These are phyloP conservation scores for Sparidentex hasta DNA, from an alignment of 2,797 vertebrate species.

Conservation along the genomic window DNA sequence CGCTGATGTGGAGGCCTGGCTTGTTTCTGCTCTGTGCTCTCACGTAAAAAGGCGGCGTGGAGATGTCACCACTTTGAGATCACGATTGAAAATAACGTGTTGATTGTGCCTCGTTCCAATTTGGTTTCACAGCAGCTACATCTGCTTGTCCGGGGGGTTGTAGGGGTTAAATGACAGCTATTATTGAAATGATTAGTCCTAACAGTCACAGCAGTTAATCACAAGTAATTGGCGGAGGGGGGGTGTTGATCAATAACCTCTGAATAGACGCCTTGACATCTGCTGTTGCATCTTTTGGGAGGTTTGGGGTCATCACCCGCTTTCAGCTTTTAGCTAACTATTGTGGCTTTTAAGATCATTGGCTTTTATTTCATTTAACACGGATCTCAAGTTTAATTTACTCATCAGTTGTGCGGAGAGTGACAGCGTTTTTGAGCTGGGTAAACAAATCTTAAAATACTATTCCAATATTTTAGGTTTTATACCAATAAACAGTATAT, in stretches of 20 bases:
- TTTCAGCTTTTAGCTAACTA: conserved; percentile 49
- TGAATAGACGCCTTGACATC: conserved; percentile 74
- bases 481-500: no score
- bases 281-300: conserved; percentile 63
- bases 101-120: conserved; percentile 26
- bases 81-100: conserved; percentile 10
- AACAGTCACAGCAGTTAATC: conserved; percentile 67
- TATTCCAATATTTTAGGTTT: no score
- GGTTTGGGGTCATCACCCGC: conserved; percentile 51
- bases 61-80: conserved; percentile 17
- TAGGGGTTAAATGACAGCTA: conserved; percentile 45
- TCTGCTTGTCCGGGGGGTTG: conserved; percentile 21
- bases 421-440: no score
- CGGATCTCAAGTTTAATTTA: conserved; percentile 12
- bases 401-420: conserved; percentile 1
- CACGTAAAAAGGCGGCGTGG: background rate
- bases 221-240: conserved; percentile 72
- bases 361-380: conserved; percentile 41
- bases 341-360: conserved; percentile 45
- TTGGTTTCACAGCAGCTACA: conserved; percentile 16
- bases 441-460: no score
- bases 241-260: conserved; percentile 71
- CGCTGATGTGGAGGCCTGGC: conserved; percentile 4
- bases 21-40: conserved; percentile 7
- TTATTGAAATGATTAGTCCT: conserved; percentile 65